Evolutionary conservation across 1,140 invertebrate species (phyloP), one percentile per base, ranked within the genome.

Genomic region (Halesus radiatus): DNA sequence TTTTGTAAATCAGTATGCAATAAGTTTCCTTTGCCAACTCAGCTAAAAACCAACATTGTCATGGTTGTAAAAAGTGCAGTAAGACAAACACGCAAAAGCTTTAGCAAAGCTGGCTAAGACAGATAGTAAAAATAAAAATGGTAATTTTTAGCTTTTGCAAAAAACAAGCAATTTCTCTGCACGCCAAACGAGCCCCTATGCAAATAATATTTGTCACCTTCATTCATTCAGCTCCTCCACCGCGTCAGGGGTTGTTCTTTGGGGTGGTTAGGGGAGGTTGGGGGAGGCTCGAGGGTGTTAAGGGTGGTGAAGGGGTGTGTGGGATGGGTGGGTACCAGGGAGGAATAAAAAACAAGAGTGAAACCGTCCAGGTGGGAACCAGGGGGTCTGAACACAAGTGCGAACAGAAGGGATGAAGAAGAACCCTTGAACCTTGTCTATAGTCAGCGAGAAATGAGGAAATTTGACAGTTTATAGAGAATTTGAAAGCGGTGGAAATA

Each of bases 281-380:
- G 5, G 37, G 10, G 37, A 45, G 37, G 7, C 10, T 45, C 8
- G 32, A 32, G 32, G 5, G 32, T 6, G 37, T 45, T 45, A 13
- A 45, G 37, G 37, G 37, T 66, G 62, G 22, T 66, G 26, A 29
- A 29, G 29, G 22, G 8, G 26, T 32, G 62, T 26, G 7, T 16
- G 26, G 29, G 62, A 10, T 15, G 62, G 23, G 26, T n/a, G 15
- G 62, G 26, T 32, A 64, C 29, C 60, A 66, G 16, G 23, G 62
- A 66, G 62, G 62, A 66, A 66, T 29, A 66, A 66, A 29, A 29
- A 66, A 66, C 62, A 66, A 66, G 29, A 32, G 62, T 45, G 13
- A 45, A 45, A 10, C 37, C 37, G 10, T 45, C 23, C 62, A 66
- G 62, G 62, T 66, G 29, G 62, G 29, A 22, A 22, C 56, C 56